Percentiles rank a stretch among this genome's conserved stretches.
phyloP scores from a whole-genome alignment of 2,797 vertebrate species.

The Sphenodon punctatus region DNA sequence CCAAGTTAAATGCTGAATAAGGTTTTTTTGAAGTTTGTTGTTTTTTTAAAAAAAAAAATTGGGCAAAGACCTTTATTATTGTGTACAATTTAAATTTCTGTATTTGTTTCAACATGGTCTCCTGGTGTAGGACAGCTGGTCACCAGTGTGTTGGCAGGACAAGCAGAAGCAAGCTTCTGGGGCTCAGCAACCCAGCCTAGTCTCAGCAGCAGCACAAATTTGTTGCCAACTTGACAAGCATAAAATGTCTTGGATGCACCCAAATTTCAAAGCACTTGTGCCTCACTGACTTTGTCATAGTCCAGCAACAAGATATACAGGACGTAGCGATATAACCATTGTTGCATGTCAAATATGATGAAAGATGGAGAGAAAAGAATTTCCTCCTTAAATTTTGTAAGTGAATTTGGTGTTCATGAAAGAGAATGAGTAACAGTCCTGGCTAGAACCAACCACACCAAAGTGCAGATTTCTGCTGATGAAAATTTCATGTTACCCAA shows the following conservation, averaged over 20 bases:
- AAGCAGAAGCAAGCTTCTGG: slow-evolving; percentile 44
- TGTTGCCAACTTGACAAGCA: slow-evolving; percentile 14
- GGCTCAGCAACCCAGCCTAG: slow-evolving; percentile 21
- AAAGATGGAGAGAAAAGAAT: background rate
- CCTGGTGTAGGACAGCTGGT: slow-evolving; percentile 60
- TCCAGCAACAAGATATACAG: background rate
- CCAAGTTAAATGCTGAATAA: background rate
- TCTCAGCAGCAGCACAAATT: slow-evolving; percentile 10
- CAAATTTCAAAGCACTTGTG: slow-evolving; percentile 12
- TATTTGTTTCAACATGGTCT: slow-evolving; percentile 53
- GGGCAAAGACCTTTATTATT: slow-evolving; percentile 57
- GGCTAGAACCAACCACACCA: background rate
- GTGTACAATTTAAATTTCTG: slow-evolving; percentile 16
- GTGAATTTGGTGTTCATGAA: background rate
- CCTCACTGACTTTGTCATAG: background rate
- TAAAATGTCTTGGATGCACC: slow-evolving; percentile 18
- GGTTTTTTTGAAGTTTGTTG: too few relatives aligned
- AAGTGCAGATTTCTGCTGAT: background rate
- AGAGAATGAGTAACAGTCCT: background rate
- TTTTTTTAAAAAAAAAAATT: too few relatives aligned
- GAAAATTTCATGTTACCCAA: too few relatives aligned
- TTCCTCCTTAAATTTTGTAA: slow-evolving; percentile 7
- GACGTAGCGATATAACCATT: background rate
- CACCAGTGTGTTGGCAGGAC: slow-evolving; percentile 55
- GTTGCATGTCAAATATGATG: background rate